Percentiles rank a stretch among this genome's conserved stretches.
Evolutionary conservation across 1,140 invertebrate species (phyloP).

Genomic region (Bombyx mori): ASM3026992v2 NC_085121.1:10069501-10070000

Average conservation of each 20-base stretch:
- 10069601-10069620: slow-evolving; percentile 76
- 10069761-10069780: slow-evolving; percentile 16
- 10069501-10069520: slow-evolving; percentile 65
- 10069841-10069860: not conserved
- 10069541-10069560: slow-evolving; percentile 73
- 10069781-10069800: slow-evolving; percentile 1
- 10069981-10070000: slow-evolving; percentile 64
- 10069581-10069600: slow-evolving; percentile 52
- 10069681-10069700: slow-evolving; percentile 57
- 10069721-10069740: slow-evolving; percentile 59
- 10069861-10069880: not conserved
- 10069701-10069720: slow-evolving; percentile 67
- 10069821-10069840: slow-evolving; percentile 1
- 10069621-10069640: slow-evolving; percentile 81
- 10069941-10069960: slow-evolving; percentile 28
- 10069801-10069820: not conserved
- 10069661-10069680: slow-evolving; percentile 86
- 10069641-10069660: slow-evolving; percentile 79
- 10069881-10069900: not conserved
- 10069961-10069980: slow-evolving; percentile 40
- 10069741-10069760: slow-evolving; percentile 31
- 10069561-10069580: slow-evolving; percentile 69
- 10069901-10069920: not conserved
- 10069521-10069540: slow-evolving; percentile 73
- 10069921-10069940: slow-evolving; percentile 3